Evolutionary conservation across 2,113 vertebrate species (phyloP), one percentile per base, ranked within the genome.

Genomic region (Phylloscopus trochilus): DNA sequence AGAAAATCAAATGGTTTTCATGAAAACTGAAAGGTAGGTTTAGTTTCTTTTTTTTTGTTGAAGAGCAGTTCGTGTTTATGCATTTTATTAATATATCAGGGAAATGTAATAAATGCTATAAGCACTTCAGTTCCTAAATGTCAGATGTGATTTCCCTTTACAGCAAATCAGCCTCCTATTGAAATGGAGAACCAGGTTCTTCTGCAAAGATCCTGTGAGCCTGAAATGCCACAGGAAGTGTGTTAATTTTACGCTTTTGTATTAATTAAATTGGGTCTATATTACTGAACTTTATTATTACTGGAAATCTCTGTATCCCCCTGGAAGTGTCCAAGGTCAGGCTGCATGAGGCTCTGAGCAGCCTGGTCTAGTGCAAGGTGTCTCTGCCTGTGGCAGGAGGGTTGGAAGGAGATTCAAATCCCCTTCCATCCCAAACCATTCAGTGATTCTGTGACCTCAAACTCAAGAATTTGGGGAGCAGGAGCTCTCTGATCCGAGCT

Each of bases 1-100:
- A 90, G 86, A 82, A 94, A 92, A 93, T 63, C 19, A 76, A 58
- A 44, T 22, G 35, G 9, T 19, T 78, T 92, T 88, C 39, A 55
- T 79, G 89, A 89, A 92, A 92, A 83, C 12, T 14, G 63, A 66
- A 90, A 89, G 37, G 39, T 33, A 39, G 11, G 2, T 41, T 60
- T 31, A 35, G 7, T 23, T 51, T 33, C 6, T 41, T 41, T 92
- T 88, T 76, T 74, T 88, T 92, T 76, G 30, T 60, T 92, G 37
- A 64, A 67, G 79, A 92, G 35, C 39, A 41, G 15, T 82, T 72
- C 46, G 31, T 74, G 12, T 85, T 78, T 63, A 21, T 90, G 39
- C 80, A 35, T 83, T 83, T 92, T 89, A 64, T 64, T 62, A 85
- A 78, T 58, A 33, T 33, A 26, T 69, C 37, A 68, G 26, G 55